Evolutionary conservation across 2,113 vertebrate genomes (phyloP).

Genomic region (Pavo muticus): DNA sequence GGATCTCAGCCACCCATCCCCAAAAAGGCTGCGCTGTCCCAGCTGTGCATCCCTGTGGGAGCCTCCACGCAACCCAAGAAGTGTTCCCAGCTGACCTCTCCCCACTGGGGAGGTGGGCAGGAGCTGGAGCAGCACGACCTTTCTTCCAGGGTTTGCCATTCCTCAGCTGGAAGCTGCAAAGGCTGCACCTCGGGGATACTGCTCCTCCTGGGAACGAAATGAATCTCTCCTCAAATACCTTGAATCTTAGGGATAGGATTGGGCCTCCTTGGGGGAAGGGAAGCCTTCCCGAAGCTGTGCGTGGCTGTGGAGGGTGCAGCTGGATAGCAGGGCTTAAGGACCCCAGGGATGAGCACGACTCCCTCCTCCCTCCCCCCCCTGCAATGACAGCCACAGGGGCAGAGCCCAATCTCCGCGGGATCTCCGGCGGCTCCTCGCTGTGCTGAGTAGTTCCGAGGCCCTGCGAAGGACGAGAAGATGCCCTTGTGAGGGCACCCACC

Average conservation of each 20-base stretch:
- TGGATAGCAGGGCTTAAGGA: neutral
- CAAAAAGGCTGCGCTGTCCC: rapidly evolving
- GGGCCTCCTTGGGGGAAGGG: neutral
- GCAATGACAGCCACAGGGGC: neutral
- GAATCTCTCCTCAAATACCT: neutral
- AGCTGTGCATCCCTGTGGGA: neutral
- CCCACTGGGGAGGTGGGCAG: neutral
- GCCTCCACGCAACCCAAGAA: neutral
- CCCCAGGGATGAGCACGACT: neutral
- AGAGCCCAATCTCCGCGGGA: neutral
- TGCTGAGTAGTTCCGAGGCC: neutral
- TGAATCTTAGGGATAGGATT: neutral
- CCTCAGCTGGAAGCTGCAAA: neutral
- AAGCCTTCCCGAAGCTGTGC: neutral
- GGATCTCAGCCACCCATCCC: neutral
- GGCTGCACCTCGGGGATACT: neutral
- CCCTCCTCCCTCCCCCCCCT: neutral
- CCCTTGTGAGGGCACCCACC: neutral
- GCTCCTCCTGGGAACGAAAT: neutral
- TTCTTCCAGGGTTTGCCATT: neutral
- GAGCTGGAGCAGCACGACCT: neutral
- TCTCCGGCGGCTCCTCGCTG: neutral
- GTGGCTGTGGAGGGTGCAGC: neutral
- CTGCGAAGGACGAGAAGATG: slow-evolving; percentile 11
- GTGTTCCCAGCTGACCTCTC: neutral